phyloP scores from a whole-genome alignment of 1,140 invertebrate genomes.

The Polypedilum pembai region DNA sequence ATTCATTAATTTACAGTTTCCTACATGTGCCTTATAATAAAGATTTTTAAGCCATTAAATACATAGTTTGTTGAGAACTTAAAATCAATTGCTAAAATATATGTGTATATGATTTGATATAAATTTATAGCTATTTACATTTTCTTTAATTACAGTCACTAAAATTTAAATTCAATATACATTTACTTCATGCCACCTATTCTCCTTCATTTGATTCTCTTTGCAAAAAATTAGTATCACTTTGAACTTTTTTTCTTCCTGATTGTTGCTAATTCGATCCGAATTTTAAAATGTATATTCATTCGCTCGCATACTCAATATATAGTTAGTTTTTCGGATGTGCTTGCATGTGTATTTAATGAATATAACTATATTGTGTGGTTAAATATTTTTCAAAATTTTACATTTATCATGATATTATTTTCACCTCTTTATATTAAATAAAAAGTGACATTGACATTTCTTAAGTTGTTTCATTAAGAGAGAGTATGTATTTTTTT shows the following conservation, averaged over 20 bases:
- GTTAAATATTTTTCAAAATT: slow-evolving; percentile 10
- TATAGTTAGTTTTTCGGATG: slow-evolving; percentile 17
- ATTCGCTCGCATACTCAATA: neutral
- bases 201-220: neutral
- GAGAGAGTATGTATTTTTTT: neutral
- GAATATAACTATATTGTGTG: neutral
- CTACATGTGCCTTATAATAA: slow-evolving; percentile 1
- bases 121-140: neutral
- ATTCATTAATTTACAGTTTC: neutral
- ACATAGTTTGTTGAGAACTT: slow-evolving; percentile 5
- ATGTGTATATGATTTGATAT: neutral
- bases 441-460: neutral
- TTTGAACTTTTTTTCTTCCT: slow-evolving; percentile 1
- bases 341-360: neutral
- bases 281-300: neutral
- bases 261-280: slow-evolving; percentile 11
- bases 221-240: slow-evolving; percentile 13
- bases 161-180: too few relatives aligned
- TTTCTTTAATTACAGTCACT: neutral
- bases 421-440: neutral
- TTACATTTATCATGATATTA: neutral
- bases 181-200: too few relatives aligned
- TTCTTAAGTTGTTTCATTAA: neutral
- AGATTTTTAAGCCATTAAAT: neutral
- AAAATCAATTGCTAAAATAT: slow-evolving; percentile 16